A percentile compares a stretch with the other conserved stretches of the same genome.
Evolutionary conservation across 2,113 vertebrate genomes (phyloP).

Genomic region (Leuciscus idus): DNA sequence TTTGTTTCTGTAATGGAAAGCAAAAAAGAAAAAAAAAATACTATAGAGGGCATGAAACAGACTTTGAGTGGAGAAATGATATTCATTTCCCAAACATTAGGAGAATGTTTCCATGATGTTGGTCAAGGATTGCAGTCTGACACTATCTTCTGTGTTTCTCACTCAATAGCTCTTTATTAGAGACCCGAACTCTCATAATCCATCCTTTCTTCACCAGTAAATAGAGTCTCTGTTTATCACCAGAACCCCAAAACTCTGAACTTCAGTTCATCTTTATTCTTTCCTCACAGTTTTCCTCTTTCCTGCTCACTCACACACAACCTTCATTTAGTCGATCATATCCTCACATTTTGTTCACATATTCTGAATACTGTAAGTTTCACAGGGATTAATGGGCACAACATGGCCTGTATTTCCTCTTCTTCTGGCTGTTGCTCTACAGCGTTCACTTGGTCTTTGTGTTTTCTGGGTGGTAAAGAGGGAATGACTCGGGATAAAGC

Average conservation of each 20-base stretch:
- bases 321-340: background rate
- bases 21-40: background rate
- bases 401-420: background rate
- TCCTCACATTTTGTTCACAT: background rate
- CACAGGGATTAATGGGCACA: no score
- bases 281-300: background rate
- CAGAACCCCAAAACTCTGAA: conserved; percentile 2
- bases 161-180: conserved; percentile 36
- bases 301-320: background rate
- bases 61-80: conserved; percentile 7
- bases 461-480: background rate
- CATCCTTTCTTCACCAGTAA: conserved; percentile 39
- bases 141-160: conserved; percentile 49
- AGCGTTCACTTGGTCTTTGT: background rate
- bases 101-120: conserved; percentile 25
- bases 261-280: background rate
- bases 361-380: no score
- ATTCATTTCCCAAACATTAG: conserved; percentile 30
- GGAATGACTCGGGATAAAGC: conserved; percentile 1
- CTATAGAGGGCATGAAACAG: conserved; percentile 4
- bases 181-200: conserved; percentile 37
- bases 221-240: conserved; percentile 33
- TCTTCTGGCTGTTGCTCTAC: background rate
- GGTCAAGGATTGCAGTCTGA: conserved; percentile 40
- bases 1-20: background rate